Percentiles rank a stretch among this genome's conserved stretches.
phyloP scores from a whole-genome alignment of 64 coral and sea anemone genomes.

The Acropora yongei region DNA sequence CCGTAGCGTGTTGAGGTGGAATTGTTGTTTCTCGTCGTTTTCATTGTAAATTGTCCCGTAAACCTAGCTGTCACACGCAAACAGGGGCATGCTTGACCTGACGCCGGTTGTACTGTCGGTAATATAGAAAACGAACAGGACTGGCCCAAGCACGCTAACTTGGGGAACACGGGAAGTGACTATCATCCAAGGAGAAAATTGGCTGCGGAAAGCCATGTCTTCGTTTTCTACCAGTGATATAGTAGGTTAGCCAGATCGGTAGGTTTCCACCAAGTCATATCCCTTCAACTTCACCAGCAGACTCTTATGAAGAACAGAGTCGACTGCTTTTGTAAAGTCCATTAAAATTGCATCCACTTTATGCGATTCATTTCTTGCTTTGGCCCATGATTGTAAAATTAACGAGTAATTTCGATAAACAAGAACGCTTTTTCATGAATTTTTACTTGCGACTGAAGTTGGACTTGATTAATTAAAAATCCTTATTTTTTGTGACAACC shows the following conservation, averaged over 20 bases:
- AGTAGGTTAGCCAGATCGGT: constrained; percentile 14
- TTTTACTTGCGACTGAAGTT: constrained; percentile 12
- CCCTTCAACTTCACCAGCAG: constrained; percentile 35
- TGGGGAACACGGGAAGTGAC: constrained; percentile 16
- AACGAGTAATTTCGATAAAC: too few species aligned
- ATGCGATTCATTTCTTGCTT: constrained; percentile 9
- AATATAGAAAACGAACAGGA: constrained; percentile 23
- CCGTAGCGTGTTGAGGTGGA: neutral
- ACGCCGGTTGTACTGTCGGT: constrained; percentile 27
- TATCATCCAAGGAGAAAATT: neutral
- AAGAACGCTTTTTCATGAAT: too few species aligned
- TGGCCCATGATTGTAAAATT: constrained; percentile 6
- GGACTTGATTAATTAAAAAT: too few species aligned
- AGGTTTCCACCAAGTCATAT: constrained; percentile 28
- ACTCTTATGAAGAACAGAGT: constrained; percentile 37
- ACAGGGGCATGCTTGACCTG: constrained; percentile 21
- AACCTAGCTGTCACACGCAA: constrained; percentile 32
- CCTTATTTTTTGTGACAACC: too few species aligned
- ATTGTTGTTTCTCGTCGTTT: constrained; percentile 18
- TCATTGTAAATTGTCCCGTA: constrained; percentile 34
- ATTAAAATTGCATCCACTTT: constrained; percentile 15
- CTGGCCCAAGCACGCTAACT: neutral
- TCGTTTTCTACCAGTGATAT: constrained; percentile 8
- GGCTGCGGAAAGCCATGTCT: neutral
- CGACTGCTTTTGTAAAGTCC: constrained; percentile 36